phyloP scores from a whole-genome alignment of 2,113 vertebrate species.

The Gasterosteus nipponicus region DNA sequence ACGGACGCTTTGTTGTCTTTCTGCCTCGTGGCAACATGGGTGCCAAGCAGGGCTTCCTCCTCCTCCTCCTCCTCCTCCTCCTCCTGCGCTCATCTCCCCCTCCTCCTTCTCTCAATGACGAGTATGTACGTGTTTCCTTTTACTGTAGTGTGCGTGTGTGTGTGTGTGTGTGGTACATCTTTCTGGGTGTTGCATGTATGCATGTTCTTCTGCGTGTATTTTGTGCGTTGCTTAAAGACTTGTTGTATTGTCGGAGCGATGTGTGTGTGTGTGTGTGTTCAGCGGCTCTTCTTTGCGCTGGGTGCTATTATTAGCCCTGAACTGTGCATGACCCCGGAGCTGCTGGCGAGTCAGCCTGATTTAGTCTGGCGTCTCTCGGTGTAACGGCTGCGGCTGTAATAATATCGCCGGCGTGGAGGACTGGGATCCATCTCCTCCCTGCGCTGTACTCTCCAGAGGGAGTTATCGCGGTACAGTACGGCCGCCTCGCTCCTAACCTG shows the following conservation, averaged over 20 bases:
- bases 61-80: conserved; percentile 1
- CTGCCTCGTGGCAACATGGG: conserved; percentile 52
- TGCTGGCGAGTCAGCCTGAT: conserved; percentile 56
- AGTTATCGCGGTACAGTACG: conserved; percentile 20
- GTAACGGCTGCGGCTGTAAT: conserved; percentile 41
- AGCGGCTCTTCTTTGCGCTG: neutral
- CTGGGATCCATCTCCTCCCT: conserved; percentile 8
- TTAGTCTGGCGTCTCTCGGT: conserved; percentile 49
- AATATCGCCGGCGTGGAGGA: conserved; percentile 43
- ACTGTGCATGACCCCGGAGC: conserved; percentile 67
- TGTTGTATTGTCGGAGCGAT: conserved; percentile 12
- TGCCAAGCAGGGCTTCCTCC: conserved; percentile 14
- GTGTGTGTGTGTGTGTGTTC: conserved; percentile 12
- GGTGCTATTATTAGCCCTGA: conserved; percentile 66
- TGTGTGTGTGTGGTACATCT: conserved; percentile 22
- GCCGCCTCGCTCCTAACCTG: conserved; percentile 29
- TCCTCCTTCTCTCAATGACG: conserved; percentile 37
- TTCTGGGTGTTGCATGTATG: conserved; percentile 16
- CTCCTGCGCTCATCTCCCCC: conserved; percentile 6
- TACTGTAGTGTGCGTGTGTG: neutral
- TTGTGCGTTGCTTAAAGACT: neutral
- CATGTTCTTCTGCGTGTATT: conserved; percentile 17
- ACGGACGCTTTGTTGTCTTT: conserved; percentile 44
- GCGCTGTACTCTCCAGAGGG: conserved; percentile 39
- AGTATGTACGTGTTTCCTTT: neutral